Evolutionary conservation across 2,113 vertebrate species (phyloP), one percentile per base, ranked within the genome.

Genomic region (Rhea americana): DNA sequence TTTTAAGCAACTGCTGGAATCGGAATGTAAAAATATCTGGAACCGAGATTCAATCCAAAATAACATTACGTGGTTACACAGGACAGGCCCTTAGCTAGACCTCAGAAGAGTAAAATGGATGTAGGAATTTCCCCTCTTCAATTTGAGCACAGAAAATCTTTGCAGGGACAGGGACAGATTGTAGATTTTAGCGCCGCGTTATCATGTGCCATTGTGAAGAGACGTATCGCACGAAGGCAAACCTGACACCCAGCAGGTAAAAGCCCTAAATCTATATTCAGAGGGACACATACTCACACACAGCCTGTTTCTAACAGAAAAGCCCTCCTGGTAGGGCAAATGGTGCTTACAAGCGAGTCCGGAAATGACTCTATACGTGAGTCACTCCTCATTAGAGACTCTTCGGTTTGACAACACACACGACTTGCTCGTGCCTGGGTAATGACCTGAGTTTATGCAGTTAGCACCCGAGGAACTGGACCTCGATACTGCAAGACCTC

Each of bases 211-310:
- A n/a, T 13, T 67, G 63, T 47, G 77, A 35, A 77, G 3, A 66
- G 45, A 59, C 87, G 62, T 9, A 76, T 65, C 58, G 18, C 59
- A 70, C 35, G 68, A 53, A 77, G 50, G 43, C 21, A 65, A 75
- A 93, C 24, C 30, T 65, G 30, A 78, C 19, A 73, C 32, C 13
- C 50, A 91, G 67, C 20, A 85, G 24, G 47, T 62, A 39, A 76
- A 89, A 85, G 35, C 45, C 68, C 25, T 68, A 56, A 75, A 65
- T 5, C 12, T 43, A 2, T 10, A 56, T 63, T 63, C 78, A 80
- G 71, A 51, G 24, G 6, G 18, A 41, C 11, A 30, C 11, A 35
- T 1, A 1, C 4, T 30, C 0, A 3, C 21, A 74, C 20, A 24
- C 3, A 70, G 21, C 71, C 30, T 3, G 11, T 1, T 51, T 22